phyloP scores from a whole-genome alignment of 2,888 invertebrate genomes.

The Ochlodes sylvanus region DNA sequence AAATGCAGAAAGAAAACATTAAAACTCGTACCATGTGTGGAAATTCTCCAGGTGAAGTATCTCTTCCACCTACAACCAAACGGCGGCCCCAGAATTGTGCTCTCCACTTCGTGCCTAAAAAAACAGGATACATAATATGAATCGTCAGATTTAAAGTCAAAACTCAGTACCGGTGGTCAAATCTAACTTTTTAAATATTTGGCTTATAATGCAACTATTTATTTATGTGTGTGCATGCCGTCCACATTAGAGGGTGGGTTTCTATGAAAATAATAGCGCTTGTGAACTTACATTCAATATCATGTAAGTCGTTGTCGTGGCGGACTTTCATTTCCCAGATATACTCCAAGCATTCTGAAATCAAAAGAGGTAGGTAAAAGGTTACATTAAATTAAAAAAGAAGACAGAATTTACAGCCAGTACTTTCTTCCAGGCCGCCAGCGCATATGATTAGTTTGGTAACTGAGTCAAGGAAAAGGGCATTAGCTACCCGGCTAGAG shows the following conservation, averaged over 20 bases:
- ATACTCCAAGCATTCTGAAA: constrained; percentile 33
- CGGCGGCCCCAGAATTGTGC: constrained; percentile 3
- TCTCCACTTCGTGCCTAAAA: constrained; percentile 21
- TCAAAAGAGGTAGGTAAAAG: background rate
- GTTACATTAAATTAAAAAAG: too few species aligned
- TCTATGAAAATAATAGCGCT: too few species aligned
- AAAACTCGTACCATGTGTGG: constrained; percentile 49
- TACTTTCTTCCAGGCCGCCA: too few species aligned
- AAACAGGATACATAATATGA: background rate
- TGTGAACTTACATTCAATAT: constrained; percentile 17
- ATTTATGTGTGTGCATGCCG: too few species aligned
- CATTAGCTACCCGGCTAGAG: too few species aligned
- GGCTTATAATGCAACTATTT: too few species aligned
- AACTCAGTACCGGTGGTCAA: background rate
- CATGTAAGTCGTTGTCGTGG: constrained; percentile 6
- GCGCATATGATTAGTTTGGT: too few species aligned
- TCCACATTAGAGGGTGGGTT: too few species aligned
- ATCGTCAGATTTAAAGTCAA: too few species aligned
- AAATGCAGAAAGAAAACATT: background rate
- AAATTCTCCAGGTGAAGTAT: constrained; percentile 45
- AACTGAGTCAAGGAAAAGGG: too few species aligned
- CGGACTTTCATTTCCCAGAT: constrained; percentile 31
- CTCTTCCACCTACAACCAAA: constrained; percentile 38
- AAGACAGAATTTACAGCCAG: too few species aligned
- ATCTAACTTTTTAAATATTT: background rate